These are phyloP conservation scores for Hozukius guyotensis DNA, from an alignment of 2,797 vertebrate species.

Conservation along the genomic window DNA sequence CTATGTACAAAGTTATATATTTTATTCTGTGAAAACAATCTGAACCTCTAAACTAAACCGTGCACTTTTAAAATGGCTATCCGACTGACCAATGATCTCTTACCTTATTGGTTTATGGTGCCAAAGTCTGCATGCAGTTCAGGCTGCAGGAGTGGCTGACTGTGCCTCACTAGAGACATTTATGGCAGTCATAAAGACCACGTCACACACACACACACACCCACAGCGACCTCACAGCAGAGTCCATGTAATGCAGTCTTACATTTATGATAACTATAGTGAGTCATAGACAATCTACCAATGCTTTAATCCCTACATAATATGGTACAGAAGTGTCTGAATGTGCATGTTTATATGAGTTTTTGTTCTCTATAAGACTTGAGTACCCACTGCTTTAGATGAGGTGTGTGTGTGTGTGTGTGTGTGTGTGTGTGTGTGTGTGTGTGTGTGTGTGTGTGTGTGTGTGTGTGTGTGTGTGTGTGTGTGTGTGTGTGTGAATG, in stretches of 20 bases:
- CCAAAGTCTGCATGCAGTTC: conserved; percentile 71
- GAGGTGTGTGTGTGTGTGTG: neutral
- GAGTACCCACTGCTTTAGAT: neutral
- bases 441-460: neutral
- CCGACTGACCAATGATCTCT: neutral
- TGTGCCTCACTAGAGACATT: conserved; percentile 32
- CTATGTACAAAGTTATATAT: neutral
- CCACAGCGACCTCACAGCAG: neutral
- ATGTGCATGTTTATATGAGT: neutral
- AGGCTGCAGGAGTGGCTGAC: conserved; percentile 2
- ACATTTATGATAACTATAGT: neutral
- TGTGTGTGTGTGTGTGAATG: neutral
- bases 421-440: neutral
- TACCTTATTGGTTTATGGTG: conserved; percentile 62
- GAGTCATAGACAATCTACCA: neutral
- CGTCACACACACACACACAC: conserved; percentile 34
- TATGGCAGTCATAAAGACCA: conserved; percentile 64
- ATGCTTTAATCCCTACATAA: neutral
- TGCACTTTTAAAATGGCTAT: neutral
- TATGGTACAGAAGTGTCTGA: neutral
- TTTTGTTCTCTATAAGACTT: neutral
- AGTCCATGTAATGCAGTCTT: neutral
- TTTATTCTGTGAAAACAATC: neutral
- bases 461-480: too few relatives aligned
- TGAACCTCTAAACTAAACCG: neutral